Conservation (phyloP, 2,888 invertebrate species). For the Uropetala carovei region DNA sequence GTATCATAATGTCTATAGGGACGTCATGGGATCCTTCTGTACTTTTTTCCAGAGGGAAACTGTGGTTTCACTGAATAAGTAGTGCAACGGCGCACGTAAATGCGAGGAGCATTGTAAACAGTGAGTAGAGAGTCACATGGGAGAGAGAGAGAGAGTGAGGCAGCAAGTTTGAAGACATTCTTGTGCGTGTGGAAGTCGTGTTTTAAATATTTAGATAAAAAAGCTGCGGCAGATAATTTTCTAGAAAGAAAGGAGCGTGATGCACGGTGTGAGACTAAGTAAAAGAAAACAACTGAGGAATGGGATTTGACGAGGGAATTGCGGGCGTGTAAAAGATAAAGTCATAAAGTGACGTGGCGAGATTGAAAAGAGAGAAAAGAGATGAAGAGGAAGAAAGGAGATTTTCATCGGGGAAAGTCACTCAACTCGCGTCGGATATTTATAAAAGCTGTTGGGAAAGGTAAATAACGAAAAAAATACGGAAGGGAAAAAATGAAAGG, state of each 20-base stretch:
- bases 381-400: background rate
- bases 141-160: background rate
- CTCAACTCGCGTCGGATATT: background rate
- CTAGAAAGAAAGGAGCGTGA: background rate
- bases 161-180: background rate
- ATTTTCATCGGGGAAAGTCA: slow-evolving; percentile 24
- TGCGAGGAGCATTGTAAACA: background rate
- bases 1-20: no score
- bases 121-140: background rate
- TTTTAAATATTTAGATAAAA: slow-evolving; percentile 11
- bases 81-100: background rate
- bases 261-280: background rate
- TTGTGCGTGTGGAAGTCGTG: background rate
- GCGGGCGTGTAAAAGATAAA: no score
- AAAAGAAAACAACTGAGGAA: background rate
- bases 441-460: background rate
- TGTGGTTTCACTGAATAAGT: background rate
- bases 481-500: background rate
- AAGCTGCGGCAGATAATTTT: background rate
- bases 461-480: background rate
- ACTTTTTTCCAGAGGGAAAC: background rate
- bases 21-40: no score
- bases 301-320: no score
- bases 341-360: background rate
- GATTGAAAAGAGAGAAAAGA: background rate